phyloP scores from a whole-genome alignment of 2,888 invertebrate genomes.

The Anthophora plumipes region DNA sequence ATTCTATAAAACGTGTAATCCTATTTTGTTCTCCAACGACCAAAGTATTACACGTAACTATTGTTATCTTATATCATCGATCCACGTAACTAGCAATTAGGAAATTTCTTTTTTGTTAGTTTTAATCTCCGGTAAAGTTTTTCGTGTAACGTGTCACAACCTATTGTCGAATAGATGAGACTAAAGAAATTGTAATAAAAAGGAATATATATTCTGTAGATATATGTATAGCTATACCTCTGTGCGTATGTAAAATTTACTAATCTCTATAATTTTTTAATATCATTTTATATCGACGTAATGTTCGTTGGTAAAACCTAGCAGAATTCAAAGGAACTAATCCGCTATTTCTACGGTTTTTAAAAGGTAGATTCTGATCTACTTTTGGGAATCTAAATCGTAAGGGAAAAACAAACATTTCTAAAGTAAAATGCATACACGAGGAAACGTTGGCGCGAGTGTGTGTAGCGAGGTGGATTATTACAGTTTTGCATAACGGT shows the following conservation, averaged over 20 bases:
- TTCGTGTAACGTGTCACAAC: too few relatives aligned
- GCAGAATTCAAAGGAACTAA: background rate
- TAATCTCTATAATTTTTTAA: too few relatives aligned
- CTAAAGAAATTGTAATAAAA: too few relatives aligned
- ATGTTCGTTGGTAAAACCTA: background rate
- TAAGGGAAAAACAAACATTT: background rate
- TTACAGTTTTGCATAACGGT: slow-evolving; percentile 68
- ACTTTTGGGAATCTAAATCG: too few relatives aligned
- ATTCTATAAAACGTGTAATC: background rate
- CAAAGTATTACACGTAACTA: slow-evolving; percentile 30
- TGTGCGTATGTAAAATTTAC: too few relatives aligned
- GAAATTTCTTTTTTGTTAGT: slow-evolving; percentile 35
- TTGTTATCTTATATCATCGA: slow-evolving; percentile 43
- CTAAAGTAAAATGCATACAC: background rate
- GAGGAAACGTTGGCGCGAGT: background rate
- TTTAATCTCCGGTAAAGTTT: slow-evolving; percentile 3
- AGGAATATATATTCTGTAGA: too few relatives aligned
- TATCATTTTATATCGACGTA: too few relatives aligned
- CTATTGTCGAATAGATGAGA: too few relatives aligned
- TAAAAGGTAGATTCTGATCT: too few relatives aligned
- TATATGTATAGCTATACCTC: too few relatives aligned
- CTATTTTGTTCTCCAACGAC: slow-evolving; percentile 18
- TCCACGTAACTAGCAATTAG: slow-evolving; percentile 49
- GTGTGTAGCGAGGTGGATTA: background rate
- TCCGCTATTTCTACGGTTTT: background rate